These are phyloP conservation scores for Dermolepida albohirtum DNA, from an alignment of 2,888 invertebrate species.

Conservation along the genomic window DNA sequence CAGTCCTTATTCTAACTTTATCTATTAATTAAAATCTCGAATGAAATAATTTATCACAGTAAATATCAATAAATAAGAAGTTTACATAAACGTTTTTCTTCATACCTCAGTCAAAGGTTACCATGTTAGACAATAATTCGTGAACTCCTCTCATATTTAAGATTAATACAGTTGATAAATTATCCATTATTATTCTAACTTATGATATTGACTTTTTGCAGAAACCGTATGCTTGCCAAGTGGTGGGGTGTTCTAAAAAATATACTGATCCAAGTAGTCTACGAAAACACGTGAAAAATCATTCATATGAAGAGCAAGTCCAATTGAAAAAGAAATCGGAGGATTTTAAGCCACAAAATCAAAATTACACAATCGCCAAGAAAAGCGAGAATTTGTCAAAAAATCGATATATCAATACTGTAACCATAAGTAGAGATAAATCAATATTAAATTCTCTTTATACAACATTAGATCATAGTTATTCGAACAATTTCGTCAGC, in stretches of 20 bases:
- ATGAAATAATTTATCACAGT: too few species aligned
- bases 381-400: conserved; percentile 12
- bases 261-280: conserved; percentile 96
- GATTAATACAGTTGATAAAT: too few species aligned
- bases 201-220: conserved; percentile 62
- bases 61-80: too few species aligned
- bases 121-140: too few species aligned
- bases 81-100: too few species aligned
- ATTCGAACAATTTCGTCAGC: conserved; percentile 46
- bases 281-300: conserved; percentile 92
- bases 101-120: too few species aligned
- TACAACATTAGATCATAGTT: conserved; percentile 49
- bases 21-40: too few species aligned
- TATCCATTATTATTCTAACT: too few species aligned
- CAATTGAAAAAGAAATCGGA: conserved; percentile 58
- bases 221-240: conserved; percentile 94
- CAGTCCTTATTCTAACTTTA: too few species aligned
- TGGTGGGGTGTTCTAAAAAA: conserved; percentile 87
- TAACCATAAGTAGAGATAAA: conserved; percentile 20
- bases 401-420: conserved; percentile 15
- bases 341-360: conserved; percentile 31
- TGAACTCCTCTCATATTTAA: too few species aligned
- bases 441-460: conserved; percentile 38
- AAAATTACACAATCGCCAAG: conserved; percentile 11
- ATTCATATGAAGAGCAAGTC: conserved; percentile 65